Evolutionary conservation across 2,113 vertebrate species (phyloP), one percentile per base, ranked within the genome.

Genomic region (Indicator indicator): DNA sequence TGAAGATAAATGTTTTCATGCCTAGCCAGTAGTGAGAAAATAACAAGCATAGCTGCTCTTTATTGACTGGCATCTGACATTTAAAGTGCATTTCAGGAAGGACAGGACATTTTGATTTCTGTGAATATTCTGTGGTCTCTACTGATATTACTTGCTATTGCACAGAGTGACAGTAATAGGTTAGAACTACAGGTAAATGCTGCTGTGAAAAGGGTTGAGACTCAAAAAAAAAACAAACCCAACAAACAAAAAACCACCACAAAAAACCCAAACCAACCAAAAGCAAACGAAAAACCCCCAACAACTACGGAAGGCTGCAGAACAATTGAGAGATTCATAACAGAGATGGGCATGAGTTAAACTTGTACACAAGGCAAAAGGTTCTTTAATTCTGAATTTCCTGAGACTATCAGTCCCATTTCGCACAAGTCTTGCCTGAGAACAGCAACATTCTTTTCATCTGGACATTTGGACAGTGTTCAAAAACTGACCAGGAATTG

Each of bases 361-460:
- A 73, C 15, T 71, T 4, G 2, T 71, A 72, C 15, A 6, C 58
- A 83, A 68, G 44, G 71, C 15, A 59, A 69, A 88, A 65, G 6
- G 5, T 50, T 91, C 50, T 86, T 56, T 56, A 56, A 23, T 78
- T 85, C 40, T 75, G 62, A 74, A 67, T 89, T 95, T 95, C 88
- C 68, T 89, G 81, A 86, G 52, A 78, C 21, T 79, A 12, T 60
- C 54, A 62, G 71, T 86, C 93, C 90, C 73, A 74, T 86, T 92
- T 63, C 88, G 94, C 76, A 64, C 36, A 93, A 62, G 50, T 89
- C 74, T 88, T 36, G 1, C 77, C 67, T 77, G 38, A 89, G 88
- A 87, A 92, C 64, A 86, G 62, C 52, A 95, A 92, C 33, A 76
- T 89, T 79, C 95, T 94, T 52, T 92, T 93, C 69, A 86, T 93